Conservation (phyloP, 2,888 invertebrate genomes). For the Allophyes oxyacanthae region DNA sequence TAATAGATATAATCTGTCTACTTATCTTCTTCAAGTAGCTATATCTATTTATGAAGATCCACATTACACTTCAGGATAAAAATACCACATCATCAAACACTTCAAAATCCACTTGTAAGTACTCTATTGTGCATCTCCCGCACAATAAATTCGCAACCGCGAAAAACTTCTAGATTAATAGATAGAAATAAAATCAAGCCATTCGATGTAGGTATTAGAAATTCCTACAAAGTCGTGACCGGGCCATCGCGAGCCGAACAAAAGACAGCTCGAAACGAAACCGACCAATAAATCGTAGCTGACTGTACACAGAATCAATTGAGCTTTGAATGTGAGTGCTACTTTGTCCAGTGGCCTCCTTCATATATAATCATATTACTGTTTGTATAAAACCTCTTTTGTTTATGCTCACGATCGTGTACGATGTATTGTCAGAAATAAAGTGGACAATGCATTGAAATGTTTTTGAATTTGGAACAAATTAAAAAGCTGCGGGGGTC, state of each 20-base stretch:
- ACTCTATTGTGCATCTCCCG: conserved; percentile 5
- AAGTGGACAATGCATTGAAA: too few relatives aligned
- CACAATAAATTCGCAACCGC: conserved; percentile 16
- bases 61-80: neutral
- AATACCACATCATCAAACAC: neutral
- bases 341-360: conserved; percentile 39
- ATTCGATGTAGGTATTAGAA: conserved; percentile 55
- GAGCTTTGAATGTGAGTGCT: conserved; percentile 48
- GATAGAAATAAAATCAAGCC: conserved; percentile 51
- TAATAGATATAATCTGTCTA: too few relatives aligned
- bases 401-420: conserved; percentile 29
- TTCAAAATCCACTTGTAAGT: conserved; percentile 13
- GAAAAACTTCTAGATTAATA: conserved; percentile 42
- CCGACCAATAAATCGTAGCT: conserved; percentile 54
- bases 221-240: conserved; percentile 56
- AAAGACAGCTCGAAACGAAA: conserved; percentile 50
- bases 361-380: conserved; percentile 44
- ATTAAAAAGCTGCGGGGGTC: too few relatives aligned
- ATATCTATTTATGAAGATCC: too few relatives aligned
- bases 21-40: too few relatives aligned
- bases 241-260: conserved; percentile 52
- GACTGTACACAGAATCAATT: conserved; percentile 53
- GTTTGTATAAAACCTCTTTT: conserved; percentile 38
- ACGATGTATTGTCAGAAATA: conserved; percentile 6
- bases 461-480: too few relatives aligned